Conservation (phyloP, 2,113 vertebrate genomes). For the Corapipo altera region DNA sequence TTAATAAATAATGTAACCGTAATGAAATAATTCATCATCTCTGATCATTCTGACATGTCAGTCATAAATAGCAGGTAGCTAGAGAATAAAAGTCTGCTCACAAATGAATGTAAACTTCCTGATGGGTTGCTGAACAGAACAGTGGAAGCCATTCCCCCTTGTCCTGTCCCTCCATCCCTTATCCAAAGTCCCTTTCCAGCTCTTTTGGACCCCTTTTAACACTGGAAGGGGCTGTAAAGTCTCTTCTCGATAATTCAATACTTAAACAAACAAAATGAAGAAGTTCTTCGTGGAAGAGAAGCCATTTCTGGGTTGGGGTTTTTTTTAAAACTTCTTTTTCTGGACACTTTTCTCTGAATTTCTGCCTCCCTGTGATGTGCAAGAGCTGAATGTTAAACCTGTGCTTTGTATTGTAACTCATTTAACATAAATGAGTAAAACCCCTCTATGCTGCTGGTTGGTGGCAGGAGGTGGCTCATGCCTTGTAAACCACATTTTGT, state of each 20-base stretch:
- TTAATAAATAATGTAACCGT: not conserved
- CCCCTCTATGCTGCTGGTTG: not conserved
- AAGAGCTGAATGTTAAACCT: not conserved
- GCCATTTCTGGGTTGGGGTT: not conserved
- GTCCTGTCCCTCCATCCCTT: not conserved
- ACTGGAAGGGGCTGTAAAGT: not conserved
- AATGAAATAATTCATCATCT: not conserved
- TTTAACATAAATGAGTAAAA: not conserved
- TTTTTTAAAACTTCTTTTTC: not conserved
- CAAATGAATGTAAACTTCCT: not conserved
- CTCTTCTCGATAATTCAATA: not conserved
- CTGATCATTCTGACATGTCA: not conserved
- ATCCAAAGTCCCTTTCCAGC: not conserved
- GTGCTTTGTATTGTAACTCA: not conserved
- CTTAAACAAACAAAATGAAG: not conserved
- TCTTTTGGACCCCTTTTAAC: not conserved
- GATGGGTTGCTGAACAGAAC: not conserved
- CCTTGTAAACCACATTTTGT: not conserved
- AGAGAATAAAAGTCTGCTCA: not conserved
- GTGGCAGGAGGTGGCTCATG: not conserved
- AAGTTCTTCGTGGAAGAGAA: not conserved
- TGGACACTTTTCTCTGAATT: not conserved
- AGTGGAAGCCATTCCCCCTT: not conserved
- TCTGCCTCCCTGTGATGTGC: not conserved
- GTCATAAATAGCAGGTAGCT: not conserved